Evolutionary conservation across 2,113 vertebrate species (phyloP).

Genomic region (Erpornis zantholeuca): DNA sequence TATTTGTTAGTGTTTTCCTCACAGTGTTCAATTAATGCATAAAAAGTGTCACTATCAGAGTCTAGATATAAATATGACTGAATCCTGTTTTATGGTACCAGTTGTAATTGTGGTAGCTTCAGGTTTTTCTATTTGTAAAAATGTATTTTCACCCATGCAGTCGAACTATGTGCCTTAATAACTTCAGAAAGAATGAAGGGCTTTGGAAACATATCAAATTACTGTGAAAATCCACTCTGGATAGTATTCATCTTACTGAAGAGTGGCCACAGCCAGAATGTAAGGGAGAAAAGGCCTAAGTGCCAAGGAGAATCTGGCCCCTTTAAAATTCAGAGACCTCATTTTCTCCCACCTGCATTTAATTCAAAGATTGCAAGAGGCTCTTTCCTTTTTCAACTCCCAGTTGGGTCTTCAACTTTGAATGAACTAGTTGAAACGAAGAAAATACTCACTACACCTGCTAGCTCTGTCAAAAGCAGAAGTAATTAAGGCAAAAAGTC

Average conservation of each 20-base stretch:
- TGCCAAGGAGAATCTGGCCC: background rate
- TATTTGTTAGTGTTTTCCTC: background rate
- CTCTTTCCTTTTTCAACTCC: background rate
- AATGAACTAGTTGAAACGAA: background rate
- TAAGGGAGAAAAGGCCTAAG: background rate
- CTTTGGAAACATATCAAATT: background rate
- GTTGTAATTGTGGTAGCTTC: background rate
- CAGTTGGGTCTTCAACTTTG: background rate
- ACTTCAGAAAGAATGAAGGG: background rate
- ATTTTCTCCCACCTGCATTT: conserved; percentile 24
- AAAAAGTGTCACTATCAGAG: background rate
- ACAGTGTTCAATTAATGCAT: background rate
- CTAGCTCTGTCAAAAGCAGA: background rate
- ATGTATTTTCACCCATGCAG: background rate
- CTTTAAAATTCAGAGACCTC: conserved; percentile 1
- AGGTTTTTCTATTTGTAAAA: background rate
- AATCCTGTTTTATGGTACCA: background rate
- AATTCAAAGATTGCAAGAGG: background rate
- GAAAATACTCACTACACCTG: background rate
- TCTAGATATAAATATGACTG: background rate
- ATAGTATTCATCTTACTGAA: background rate
- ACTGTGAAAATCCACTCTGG: background rate
- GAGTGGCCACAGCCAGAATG: background rate
- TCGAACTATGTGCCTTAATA: background rate
- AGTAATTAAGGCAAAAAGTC: conserved; percentile 21